These are phyloP conservation scores for Eristalinus aeneus DNA, from an alignment of 2,888 invertebrate species.

Conservation along the genomic window DNA sequence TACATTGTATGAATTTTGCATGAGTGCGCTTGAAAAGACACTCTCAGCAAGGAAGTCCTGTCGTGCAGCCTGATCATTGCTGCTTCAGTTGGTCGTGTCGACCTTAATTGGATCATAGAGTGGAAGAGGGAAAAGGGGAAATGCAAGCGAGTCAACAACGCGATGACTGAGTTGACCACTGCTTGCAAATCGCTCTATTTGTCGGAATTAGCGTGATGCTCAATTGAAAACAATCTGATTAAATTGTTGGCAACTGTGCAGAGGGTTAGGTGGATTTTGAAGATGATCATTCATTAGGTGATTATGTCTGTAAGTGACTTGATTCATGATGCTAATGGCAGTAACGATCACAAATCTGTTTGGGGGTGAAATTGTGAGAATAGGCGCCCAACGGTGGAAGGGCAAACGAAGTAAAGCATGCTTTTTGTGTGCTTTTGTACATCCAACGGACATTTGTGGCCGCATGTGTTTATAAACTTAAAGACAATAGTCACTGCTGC, in stretches of 20 bases:
- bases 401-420: too few species aligned
- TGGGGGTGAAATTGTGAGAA: too few species aligned
- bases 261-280: background rate
- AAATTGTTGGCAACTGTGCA: background rate
- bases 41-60: constrained; percentile 1
- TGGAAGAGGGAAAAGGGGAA: background rate
- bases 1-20: background rate
- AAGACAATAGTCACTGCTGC: too few species aligned
- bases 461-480: too few species aligned
- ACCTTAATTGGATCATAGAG: constrained; percentile 30
- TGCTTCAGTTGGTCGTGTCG: background rate
- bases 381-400: too few species aligned
- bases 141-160: too few species aligned
- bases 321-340: background rate
- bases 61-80: constrained; percentile 16
- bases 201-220: constrained; percentile 55
- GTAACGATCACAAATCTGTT: too few species aligned
- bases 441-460: too few species aligned
- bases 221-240: constrained; percentile 59
- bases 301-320: background rate
- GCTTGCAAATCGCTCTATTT: constrained; percentile 50
- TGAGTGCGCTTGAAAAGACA: background rate
- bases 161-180: constrained; percentile 19
- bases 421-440: too few species aligned
- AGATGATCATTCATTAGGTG: background rate